Evolutionary conservation across 2,888 invertebrate genomes (phyloP).

Genomic region (Trachelus iudaicus): DNA sequence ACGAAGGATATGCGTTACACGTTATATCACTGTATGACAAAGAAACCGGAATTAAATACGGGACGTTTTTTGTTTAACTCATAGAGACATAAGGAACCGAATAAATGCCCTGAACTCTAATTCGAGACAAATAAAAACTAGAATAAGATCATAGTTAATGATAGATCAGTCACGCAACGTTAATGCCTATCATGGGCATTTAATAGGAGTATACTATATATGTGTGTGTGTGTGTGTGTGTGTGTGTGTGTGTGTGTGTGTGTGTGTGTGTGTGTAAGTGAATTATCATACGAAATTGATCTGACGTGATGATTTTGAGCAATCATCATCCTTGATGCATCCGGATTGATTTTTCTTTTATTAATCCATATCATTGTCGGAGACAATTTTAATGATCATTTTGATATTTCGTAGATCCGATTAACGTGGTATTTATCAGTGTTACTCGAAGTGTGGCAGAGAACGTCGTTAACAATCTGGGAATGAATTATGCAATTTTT

Average conservation of each 20-base stretch:
- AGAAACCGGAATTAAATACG: background rate
- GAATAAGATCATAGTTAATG: background rate
- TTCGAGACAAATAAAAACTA: background rate
- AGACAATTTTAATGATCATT: background rate
- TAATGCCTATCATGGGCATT: background rate
- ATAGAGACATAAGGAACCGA: background rate
- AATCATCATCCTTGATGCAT: background rate
- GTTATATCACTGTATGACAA: background rate
- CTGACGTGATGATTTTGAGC: background rate
- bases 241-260: background rate
- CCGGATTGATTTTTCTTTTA: background rate
- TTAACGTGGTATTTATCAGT: background rate
- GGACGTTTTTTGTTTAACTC: background rate
- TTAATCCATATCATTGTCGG: background rate
- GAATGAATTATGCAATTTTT: background rate
- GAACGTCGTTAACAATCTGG: background rate
- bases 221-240: background rate
- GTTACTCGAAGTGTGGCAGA: background rate
- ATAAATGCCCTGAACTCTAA: background rate
- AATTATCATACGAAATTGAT: background rate
- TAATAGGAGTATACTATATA: background rate
- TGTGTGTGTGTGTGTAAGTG: background rate
- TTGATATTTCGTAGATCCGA: background rate
- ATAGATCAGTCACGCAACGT: conserved; percentile 1
- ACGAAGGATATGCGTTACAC: background rate